Percentiles rank a stretch among this genome's conserved stretches.
phyloP scores from a whole-genome alignment of 2,113 vertebrate species.

The Tyrannus savana region DNA sequence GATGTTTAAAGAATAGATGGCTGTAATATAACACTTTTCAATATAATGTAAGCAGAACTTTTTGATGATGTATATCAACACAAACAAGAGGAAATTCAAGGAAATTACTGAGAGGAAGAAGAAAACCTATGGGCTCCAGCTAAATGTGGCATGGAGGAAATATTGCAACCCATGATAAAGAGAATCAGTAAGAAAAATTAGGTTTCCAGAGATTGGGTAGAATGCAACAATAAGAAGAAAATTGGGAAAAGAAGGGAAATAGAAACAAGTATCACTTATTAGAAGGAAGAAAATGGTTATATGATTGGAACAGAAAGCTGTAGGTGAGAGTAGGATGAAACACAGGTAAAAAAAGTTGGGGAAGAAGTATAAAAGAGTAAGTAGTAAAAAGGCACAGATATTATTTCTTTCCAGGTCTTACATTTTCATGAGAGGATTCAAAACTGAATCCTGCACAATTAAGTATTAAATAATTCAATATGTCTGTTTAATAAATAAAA shows the following conservation, averaged over 20 bases:
- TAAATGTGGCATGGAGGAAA: neutral
- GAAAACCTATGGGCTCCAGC: neutral
- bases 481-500: neutral
- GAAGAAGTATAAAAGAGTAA: neutral
- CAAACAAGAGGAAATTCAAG: neutral
- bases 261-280: neutral
- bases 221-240: neutral
- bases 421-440: neutral
- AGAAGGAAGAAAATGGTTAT: neutral
- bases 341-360: neutral
- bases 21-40: neutral
- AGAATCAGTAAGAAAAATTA: neutral
- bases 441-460: neutral
- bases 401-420: neutral
- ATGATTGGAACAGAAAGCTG: neutral
- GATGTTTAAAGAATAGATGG: neutral
- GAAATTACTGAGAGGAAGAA: neutral
- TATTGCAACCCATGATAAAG: neutral
- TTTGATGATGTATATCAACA: neutral
- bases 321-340: neutral
- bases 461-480: neutral
- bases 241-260: neutral
- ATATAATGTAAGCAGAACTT: neutral
- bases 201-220: neutral
- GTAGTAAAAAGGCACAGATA: neutral